Evolutionary conservation across 2,797 vertebrate species (phyloP), one percentile per base, ranked within the genome.

Genomic region (Ptychadena robeensis): DNA sequence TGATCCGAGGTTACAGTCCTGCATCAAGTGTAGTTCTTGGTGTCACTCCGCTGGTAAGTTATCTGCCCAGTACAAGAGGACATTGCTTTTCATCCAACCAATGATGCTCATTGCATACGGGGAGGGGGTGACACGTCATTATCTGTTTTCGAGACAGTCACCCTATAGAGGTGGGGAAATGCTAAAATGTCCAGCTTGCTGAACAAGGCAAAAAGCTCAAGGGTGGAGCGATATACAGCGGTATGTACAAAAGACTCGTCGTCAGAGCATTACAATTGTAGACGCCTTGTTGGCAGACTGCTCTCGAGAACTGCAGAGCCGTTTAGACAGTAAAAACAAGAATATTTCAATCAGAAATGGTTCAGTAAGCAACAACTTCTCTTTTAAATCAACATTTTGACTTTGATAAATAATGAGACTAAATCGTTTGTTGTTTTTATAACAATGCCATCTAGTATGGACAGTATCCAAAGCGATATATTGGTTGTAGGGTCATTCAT

Each of bases 121-220:
- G 38, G 44, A 77, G n/a, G n/a, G 15, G 77, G 65, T 79, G 66
- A 68, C 76, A 79, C 18, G 15, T 35, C 8, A 31, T 11, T n/a
- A 48, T 67, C 28, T 40, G 31, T 65, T 74, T 38, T 31, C 10
- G 10, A 27, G n/a, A 80, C 37, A 65, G 25, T 53, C 79, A 66
- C 69, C 69, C 28, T 22, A 48, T 73, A 25, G 27, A 59, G 30
- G 66, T 5, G 32, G 11, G 34, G 25, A 6, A n/a, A 40, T 35
- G 31, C 37, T 18, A 5, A 48, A 61, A 59, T 32, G 25, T 37
- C 48, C 34, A 31, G 14, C 40, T 61, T 61, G 59, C 12, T 12
- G 44, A 22, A 68, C 34, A 40, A 69, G 66, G 44, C 61, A 40
- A 48, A 53, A 53, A 69, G 48, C 63, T 48, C 27, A 67, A 78